A percentile compares a stretch with the other conserved stretches of the same genome.
Evolutionary conservation across 2,888 invertebrate species (phyloP).

Genomic region (Aphidius colemani): DNA sequence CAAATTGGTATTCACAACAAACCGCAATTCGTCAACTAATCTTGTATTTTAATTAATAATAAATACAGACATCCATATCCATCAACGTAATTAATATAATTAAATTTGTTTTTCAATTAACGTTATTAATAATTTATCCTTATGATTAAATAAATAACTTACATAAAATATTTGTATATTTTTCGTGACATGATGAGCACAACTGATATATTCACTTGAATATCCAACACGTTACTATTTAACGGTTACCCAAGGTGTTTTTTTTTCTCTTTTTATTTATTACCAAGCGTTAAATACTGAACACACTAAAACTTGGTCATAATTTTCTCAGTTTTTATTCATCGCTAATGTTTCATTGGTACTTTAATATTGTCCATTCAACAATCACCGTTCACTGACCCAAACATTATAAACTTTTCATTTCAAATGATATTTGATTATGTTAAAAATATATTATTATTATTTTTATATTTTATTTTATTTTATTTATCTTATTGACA

Average conservation of each 20-base stretch:
- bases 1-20: background rate
- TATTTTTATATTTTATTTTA: slow-evolving; percentile 1
- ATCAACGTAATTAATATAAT: too few relatives aligned
- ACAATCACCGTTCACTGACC: too few relatives aligned
- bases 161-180: slow-evolving; percentile 4
- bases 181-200: background rate
- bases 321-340: slow-evolving; percentile 15
- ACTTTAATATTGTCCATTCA: slow-evolving; percentile 1
- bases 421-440: background rate
- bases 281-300: slow-evolving; percentile 23
- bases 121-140: too few relatives aligned
- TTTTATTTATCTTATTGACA: background rate
- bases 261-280: background rate
- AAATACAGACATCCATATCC: too few relatives aligned
- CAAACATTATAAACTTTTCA: too few relatives aligned
- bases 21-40: background rate
- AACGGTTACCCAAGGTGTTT: background rate
- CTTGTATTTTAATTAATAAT: background rate
- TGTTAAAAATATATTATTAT: background rate
- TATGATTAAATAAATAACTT: background rate
- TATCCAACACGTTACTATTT: slow-evolving; percentile 9
- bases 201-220: slow-evolving; percentile 18
- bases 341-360: background rate
- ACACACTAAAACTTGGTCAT: slow-evolving; percentile 24
- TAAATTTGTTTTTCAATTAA: too few relatives aligned